Evolutionary conservation across 2,888 invertebrate species (phyloP), one percentile per base, ranked within the genome.

Genomic region (Abrostola tripartita): DNA sequence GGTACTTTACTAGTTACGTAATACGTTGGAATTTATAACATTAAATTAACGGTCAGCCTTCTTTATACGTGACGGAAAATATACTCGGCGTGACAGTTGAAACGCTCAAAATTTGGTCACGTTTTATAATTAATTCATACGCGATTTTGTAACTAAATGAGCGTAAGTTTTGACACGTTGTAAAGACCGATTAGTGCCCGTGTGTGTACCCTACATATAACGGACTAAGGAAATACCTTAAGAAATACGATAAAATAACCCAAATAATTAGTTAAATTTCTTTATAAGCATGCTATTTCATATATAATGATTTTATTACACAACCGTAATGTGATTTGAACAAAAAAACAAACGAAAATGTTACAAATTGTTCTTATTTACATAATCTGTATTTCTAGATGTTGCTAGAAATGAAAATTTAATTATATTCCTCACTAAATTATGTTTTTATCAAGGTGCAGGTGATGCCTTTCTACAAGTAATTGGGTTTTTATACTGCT

Each of bases 391-490:
- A 73, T 68, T 49, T 52, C 60, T 68, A 76, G 49, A 52, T 72
- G 63, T 67, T 64, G 68, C 76, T 72, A 78, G 65, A 78, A 78
- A 78, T 78, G 76, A 74, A 78, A 78, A 78, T 74, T 71, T 61
- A 75, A 72, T 64, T 60, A n/a, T 24, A 24, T 52, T 37, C 12
- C 5, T 52, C 44, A 47, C 12, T 44, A 12, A 14, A 8, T 47
- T 24, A 24, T 24, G 1, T 1, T 14, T 14, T 47, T 47, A 47
- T 47, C 9, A 9, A 47, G 14, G 14, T 47, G 44, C 44, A 47
- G 44, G 8, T 47, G 44, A 8, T 47, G 12, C 24, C 4, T 47
- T 44, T 14, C 9, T 47, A 24, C 24, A 24, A 24, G 24, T 24
- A 24, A 24, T 24, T 24, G 24, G 44, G 44, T 44, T 9, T 47